Base-by-base conservation (phyloP, 2,888 invertebrate genomes). In the Nomada lathburiana region DNA sequence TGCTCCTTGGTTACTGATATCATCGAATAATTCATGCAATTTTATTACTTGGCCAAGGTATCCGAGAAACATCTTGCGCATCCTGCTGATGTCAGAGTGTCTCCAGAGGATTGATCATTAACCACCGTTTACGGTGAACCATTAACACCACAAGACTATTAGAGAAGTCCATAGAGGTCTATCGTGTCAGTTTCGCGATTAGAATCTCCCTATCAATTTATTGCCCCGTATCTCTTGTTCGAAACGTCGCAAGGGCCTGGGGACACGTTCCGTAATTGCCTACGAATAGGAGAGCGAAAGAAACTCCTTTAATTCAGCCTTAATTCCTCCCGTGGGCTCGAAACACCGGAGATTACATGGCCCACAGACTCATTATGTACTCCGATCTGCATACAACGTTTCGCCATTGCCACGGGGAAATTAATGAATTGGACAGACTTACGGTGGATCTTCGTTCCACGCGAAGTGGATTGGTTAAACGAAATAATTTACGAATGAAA, bases 271-370 rank as follows among this genome's bases (percentile, higher is more conserved):
- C 18, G 23, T 52, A 73, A 77, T 80, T 60, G 72, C 59, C 13
- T 20, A 36, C 55, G 72, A 5, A 80, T 68, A 78, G 63, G 80
- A 77, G 63, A 47, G 52, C 11, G 67, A 73, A 73, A 81, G 62
- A 72, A 76, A 53, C 13, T 47, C 47, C 26, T 20, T 71, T 80
- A 55, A 76, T 65, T 47, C 76, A 13, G 4, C 23, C 26, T 59
- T 70, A 60, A 70, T 80, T 71, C 59, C 59, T 71, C 13, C 36
- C 16, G 26, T 26, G 57, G 44, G 57, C 42, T 26, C 29, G 64
- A 59, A 47, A 64, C 47, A 42, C 16, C 2, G 23, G 60, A 55
- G 75, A 74, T 78, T 74, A 68, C 60, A 1, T 26, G 47, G 47
- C 23, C 26, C 50, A 2, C 20, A 20, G 44, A 47, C 53, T 74